Conservation (phyloP, 2,797 vertebrate species). For the Erithacus rubecula region DNA sequence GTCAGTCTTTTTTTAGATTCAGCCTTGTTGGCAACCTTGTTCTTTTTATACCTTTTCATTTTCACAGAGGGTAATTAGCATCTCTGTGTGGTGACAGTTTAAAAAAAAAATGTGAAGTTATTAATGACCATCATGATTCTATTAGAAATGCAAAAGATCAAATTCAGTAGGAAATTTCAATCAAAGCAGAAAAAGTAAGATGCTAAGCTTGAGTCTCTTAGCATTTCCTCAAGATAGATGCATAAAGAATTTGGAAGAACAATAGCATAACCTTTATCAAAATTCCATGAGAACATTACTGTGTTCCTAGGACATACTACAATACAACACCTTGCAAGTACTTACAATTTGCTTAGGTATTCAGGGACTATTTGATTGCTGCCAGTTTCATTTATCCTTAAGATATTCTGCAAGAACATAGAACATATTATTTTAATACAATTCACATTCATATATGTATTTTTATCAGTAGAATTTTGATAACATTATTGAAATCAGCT, state of each 20-base stretch:
- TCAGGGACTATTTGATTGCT: background rate
- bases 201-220: background rate
- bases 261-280: constrained; percentile 13
- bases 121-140: constrained; percentile 38
- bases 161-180: constrained; percentile 40
- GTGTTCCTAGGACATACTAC: background rate
- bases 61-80: constrained; percentile 45
- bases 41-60: constrained; percentile 34
- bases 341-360: background rate
- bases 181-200: constrained; percentile 22
- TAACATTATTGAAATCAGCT: background rate
- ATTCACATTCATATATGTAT: background rate
- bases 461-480: background rate
- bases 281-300: background rate
- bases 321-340: background rate
- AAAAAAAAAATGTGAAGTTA: constrained; percentile 47
- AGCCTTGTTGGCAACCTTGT: constrained; percentile 1
- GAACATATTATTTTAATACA: background rate
- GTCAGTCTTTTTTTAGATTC: constrained; percentile 22
- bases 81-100: constrained; percentile 26
- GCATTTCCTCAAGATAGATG: background rate
- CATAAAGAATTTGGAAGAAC: background rate
- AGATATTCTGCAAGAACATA: background rate
- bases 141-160: constrained; percentile 53
- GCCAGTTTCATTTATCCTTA: background rate